Percentiles rank a stretch among this genome's conserved stretches.
phyloP scores from a whole-genome alignment of 2,113 vertebrate genomes.

The zebrafish (Danio rerio) region DNA sequence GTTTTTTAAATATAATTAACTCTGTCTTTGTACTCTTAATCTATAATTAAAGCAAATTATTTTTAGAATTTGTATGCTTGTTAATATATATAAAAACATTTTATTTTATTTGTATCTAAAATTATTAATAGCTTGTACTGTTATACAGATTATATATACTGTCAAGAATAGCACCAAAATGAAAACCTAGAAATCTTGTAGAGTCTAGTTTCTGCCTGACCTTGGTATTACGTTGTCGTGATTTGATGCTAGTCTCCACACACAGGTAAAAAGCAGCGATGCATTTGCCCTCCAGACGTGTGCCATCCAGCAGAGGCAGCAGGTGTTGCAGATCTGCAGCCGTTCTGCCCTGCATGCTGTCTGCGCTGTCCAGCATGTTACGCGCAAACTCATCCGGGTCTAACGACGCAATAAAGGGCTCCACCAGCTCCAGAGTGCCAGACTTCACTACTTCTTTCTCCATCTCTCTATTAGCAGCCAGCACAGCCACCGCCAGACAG shows the following conservation, averaged over 20 bases:
- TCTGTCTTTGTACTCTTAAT: no score
- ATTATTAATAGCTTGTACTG: no score
- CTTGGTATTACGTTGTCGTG: slow-evolving; percentile 92
- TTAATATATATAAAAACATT: no score
- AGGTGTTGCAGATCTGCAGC: slow-evolving; percentile 91
- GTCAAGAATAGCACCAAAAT: not conserved
- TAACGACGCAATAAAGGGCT: slow-evolving; percentile 92
- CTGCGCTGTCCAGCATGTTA: slow-evolving; percentile 83
- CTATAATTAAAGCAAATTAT: no score
- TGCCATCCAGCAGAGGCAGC: slow-evolving; percentile 89
- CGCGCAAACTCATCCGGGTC: slow-evolving; percentile 88
- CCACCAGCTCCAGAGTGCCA: slow-evolving; percentile 93
- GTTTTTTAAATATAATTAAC: no score
- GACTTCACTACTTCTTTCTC: slow-evolving; percentile 96
- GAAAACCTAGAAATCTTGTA: not conserved
- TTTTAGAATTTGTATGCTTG: no score
- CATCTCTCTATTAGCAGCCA: slow-evolving; percentile 92
- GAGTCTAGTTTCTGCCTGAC: slow-evolving; percentile 68
- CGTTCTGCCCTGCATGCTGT: slow-evolving; percentile 88
- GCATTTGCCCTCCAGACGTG: slow-evolving; percentile 91
- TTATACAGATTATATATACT: no score
- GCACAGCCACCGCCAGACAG: slow-evolving; percentile 89
- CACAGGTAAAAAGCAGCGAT: slow-evolving; percentile 95
- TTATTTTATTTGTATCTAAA: no score
- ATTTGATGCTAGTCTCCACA: slow-evolving; percentile 90